Evolutionary conservation across 2,888 invertebrate species (phyloP).

Genomic region (Byasa hedistus): DNA sequence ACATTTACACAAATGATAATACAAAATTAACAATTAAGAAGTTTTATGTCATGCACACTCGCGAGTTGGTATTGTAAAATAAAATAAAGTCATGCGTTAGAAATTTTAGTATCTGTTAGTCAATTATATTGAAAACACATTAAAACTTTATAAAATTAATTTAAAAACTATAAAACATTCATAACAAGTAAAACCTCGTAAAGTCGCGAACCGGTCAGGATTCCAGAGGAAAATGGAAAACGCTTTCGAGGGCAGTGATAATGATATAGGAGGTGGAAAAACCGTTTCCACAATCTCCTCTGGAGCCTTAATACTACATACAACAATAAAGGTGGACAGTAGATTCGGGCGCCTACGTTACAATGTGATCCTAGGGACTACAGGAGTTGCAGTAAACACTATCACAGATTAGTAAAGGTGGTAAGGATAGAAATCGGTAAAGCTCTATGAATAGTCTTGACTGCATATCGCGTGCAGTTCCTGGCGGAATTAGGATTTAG

Average conservation of each 20-base stretch:
- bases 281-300: constrained; percentile 65
- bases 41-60: constrained; percentile 72
- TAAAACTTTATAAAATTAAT: constrained; percentile 36
- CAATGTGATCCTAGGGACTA: constrained; percentile 46
- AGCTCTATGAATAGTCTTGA: constrained; percentile 55
- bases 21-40: constrained; percentile 45
- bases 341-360: constrained; percentile 43
- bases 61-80: constrained; percentile 69
- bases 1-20: constrained; percentile 43
- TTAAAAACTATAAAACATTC: constrained; percentile 43
- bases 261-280: constrained; percentile 52
- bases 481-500: constrained; percentile 40
- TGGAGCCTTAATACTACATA: constrained; percentile 51
- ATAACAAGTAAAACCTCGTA: constrained; percentile 37
- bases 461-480: constrained; percentile 54
- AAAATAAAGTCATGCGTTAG: constrained; percentile 72
- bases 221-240: constrained; percentile 67
- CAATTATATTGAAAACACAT: constrained; percentile 67
- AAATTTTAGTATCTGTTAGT: constrained; percentile 77
- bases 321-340: constrained; percentile 40
- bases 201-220: constrained; percentile 54
- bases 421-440: constrained; percentile 31
- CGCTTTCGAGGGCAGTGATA: constrained; percentile 43
- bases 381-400: constrained; percentile 58
- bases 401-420: constrained; percentile 48